phyloP scores from a whole-genome alignment of 2,888 invertebrate species.

The Gortyna flavago region DNA sequence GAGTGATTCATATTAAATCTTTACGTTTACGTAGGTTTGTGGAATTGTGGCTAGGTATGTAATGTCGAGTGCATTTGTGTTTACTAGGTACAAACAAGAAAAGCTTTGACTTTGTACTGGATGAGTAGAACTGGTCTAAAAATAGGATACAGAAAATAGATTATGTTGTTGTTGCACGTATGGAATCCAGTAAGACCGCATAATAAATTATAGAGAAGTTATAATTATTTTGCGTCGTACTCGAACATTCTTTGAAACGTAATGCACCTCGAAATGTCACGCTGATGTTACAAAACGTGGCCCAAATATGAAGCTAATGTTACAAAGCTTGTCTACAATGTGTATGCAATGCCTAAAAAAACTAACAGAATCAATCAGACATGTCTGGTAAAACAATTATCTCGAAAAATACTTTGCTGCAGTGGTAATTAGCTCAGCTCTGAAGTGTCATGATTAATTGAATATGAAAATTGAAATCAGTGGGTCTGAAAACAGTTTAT shows the following conservation, averaged over 20 bases:
- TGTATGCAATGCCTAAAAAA: constrained; percentile 9
- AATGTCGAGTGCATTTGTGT: constrained; percentile 17
- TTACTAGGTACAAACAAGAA: constrained; percentile 41
- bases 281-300: constrained; percentile 13
- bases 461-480: constrained; percentile 17
- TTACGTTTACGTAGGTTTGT: constrained; percentile 30
- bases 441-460: not conserved
- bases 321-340: constrained; percentile 3
- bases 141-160: constrained; percentile 44
- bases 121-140: constrained; percentile 45
- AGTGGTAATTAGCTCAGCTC: constrained; percentile 16
- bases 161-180: constrained; percentile 19
- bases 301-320: constrained; percentile 1
- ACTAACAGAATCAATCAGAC: constrained; percentile 18
- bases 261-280: constrained; percentile 24
- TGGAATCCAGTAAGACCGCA: constrained; percentile 30
- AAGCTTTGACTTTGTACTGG: constrained; percentile 45
- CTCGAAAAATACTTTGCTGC: constrained; percentile 21
- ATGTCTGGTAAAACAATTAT: constrained; percentile 38
- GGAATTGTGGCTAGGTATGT: constrained; percentile 27
- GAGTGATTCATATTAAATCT: constrained; percentile 40
- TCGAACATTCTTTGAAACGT: constrained; percentile 29
- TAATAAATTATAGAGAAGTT: constrained; percentile 18
- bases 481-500: not conserved
- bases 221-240: constrained; percentile 25